Base-by-base conservation (phyloP, 2,888 invertebrate species). In the Celastrina argiolus region DNA sequence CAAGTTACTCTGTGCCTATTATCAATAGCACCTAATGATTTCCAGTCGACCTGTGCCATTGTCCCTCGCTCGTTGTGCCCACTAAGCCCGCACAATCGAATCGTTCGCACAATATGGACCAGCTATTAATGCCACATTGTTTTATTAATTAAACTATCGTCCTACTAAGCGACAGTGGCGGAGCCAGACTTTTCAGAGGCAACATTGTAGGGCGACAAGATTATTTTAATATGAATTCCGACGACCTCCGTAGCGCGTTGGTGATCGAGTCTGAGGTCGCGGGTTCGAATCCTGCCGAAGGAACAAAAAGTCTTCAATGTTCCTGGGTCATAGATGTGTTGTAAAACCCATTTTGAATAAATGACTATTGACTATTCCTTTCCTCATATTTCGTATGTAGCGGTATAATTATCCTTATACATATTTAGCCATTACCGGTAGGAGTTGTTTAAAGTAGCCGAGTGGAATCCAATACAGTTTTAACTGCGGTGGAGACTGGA, bases 21-120 rank as follows among this genome's bases (percentile, higher is more conserved):
- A 2, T 51, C 51, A 51, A 51, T 51, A 51, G 51, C 51, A 51
- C 14, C 51, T 51, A 51, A 51, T 51, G 51, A 51, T 51, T 22
- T 51, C 22, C 51, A 51, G 18, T 26, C 22, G 51, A 22, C 3
- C 51, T 26, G 51, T 5, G 51, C 22, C 18, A 51, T 51, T 51
- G 51, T 51, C 0, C 1, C 1, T 12, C 5, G 5, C 22, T 14
- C 51, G 22, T 51, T 51, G 22, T 51, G 18, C 10, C 3, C 18
- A 3, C 31, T 31, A 31, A 31, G 6, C 36, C 36, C 36, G 2
- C 36, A 36, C 51, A 8, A 51, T 22, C 14, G 22, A 18, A 14
- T 26, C 22, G 4, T 2, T 12, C 51, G 12, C 45, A 51, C 51
- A 51, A 51, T 51, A 22, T 51, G 5, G 22, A 22, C 51, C 51